phyloP scores from a whole-genome alignment of 2,888 invertebrate species.

The Zaprionus lineosus region DNA sequence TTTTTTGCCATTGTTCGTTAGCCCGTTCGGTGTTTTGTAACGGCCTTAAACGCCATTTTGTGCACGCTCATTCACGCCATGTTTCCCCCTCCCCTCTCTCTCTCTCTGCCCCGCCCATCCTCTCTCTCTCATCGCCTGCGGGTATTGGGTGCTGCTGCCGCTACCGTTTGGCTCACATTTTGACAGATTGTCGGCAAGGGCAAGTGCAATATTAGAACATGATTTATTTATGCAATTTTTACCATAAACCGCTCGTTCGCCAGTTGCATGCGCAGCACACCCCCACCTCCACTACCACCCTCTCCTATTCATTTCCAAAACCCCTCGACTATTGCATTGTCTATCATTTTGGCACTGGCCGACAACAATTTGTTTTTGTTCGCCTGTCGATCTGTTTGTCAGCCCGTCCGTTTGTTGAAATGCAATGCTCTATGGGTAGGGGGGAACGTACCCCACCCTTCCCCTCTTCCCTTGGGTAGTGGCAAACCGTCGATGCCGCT shows the following conservation, averaged over 20 bases:
- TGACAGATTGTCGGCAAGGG: constrained; percentile 78
- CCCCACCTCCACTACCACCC: neutral
- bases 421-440: constrained; percentile 28
- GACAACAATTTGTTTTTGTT: constrained; percentile 64
- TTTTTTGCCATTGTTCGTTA: constrained; percentile 60
- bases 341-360: constrained; percentile 68
- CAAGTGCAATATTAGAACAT: constrained; percentile 80
- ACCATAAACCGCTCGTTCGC: constrained; percentile 50
- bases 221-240: constrained; percentile 81
- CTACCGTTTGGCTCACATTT: constrained; percentile 48
- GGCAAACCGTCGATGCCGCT: no score
- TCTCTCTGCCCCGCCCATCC: constrained; percentile 1
- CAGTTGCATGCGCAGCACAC: constrained; percentile 33
- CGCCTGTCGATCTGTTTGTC: constrained; percentile 14
- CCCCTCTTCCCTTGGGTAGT: no score
- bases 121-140: neutral
- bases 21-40: constrained; percentile 45
- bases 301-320: neutral
- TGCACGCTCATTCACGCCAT: constrained; percentile 71
- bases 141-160: constrained; percentile 10
- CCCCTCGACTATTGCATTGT: constrained; percentile 60
- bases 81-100: constrained; percentile 32
- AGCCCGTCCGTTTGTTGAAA: constrained; percentile 28
- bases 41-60: constrained; percentile 79
- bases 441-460: neutral